A percentile compares a stretch with the other conserved stretches of the same genome.
phyloP scores from a whole-genome alignment of 2,113 vertebrate species.

The Rhea pennata region DNA sequence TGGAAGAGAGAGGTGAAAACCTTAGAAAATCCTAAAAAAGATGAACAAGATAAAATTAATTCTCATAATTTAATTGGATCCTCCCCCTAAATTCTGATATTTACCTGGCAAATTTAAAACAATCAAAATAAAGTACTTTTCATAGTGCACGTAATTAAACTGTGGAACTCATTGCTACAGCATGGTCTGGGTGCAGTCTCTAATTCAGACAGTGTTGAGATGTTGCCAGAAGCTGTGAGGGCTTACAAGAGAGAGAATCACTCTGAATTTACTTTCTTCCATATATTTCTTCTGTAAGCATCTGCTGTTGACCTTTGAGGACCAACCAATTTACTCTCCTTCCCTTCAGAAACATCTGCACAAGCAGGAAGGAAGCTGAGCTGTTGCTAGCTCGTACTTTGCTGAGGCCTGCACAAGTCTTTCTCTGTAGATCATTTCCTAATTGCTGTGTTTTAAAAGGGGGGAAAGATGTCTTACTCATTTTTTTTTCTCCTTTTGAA shows the following conservation, averaged over 20 bases:
- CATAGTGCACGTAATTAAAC: background rate
- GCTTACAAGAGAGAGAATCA: background rate
- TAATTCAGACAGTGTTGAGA: background rate
- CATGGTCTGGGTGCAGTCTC: background rate
- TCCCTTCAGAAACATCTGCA: background rate
- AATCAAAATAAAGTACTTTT: background rate
- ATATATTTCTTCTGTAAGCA: background rate
- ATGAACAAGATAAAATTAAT: background rate
- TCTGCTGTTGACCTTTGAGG: background rate
- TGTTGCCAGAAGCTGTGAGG: background rate
- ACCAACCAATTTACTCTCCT: background rate
- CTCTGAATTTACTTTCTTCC: conserved; percentile 12
- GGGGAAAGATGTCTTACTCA: background rate
- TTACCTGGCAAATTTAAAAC: background rate
- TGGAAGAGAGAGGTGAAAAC: background rate
- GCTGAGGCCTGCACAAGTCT: background rate
- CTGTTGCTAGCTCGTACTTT: background rate
- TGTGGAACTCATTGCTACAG: background rate
- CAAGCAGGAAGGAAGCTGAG: background rate
- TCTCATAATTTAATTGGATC: background rate
- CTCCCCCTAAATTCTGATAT: background rate
- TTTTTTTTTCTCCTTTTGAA: conserved; percentile 41
- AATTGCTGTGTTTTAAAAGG: background rate
- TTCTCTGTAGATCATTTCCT: background rate
- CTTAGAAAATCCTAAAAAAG: background rate